Evolutionary conservation across 1,140 invertebrate genomes (phyloP).

Genomic region (Wasmannia auropunctata): DNA sequence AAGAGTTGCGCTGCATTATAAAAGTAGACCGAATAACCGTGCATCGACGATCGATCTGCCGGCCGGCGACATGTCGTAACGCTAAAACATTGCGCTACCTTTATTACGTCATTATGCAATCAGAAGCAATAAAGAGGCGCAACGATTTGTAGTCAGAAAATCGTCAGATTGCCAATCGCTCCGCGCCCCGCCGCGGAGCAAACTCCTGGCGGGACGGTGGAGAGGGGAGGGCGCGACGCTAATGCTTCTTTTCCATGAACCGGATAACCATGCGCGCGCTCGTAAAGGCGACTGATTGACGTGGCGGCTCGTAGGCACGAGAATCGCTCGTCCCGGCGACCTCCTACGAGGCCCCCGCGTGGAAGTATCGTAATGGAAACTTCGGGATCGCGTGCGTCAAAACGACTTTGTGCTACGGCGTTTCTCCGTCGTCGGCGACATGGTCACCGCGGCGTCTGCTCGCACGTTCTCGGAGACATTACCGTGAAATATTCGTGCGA

Average conservation of each 20-base stretch:
- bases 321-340: constrained; percentile 53
- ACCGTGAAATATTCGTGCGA: constrained; percentile 43
- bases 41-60: constrained; percentile 15
- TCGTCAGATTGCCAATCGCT: constrained; percentile 65
- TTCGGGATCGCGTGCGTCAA: constrained; percentile 57
- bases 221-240: constrained; percentile 42
- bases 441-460: constrained; percentile 48
- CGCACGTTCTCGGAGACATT: constrained; percentile 41
- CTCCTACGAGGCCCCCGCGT: constrained; percentile 3
- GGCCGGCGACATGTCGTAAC: not conserved
- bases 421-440: constrained; percentile 32
- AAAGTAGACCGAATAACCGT: constrained; percentile 1
- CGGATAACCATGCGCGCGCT: constrained; percentile 52
- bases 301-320: constrained; percentile 58
- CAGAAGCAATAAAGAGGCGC: constrained; percentile 65
- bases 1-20: not conserved
- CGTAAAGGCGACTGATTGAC: constrained; percentile 65
- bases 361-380: constrained; percentile 53
- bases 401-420: constrained; percentile 35
- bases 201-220: too few species aligned
- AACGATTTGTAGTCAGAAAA: constrained; percentile 58
- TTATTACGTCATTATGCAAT: constrained; percentile 62
- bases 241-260: constrained; percentile 74
- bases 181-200: not conserved
- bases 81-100: not conserved